Conservation (phyloP, 1,140 invertebrate genomes). For the Drosophila ohnishii region DNA sequence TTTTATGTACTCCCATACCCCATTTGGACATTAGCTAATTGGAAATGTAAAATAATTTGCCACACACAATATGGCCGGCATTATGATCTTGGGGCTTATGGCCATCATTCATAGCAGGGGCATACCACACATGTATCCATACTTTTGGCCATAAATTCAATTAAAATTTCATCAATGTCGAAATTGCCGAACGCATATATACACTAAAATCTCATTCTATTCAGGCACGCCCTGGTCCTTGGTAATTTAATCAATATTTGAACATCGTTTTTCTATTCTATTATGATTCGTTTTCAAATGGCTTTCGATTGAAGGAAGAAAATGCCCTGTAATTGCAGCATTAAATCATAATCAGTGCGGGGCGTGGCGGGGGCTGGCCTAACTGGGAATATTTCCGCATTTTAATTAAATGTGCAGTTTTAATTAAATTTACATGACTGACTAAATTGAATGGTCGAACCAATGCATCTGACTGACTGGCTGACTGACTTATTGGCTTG, state of each 20-base stretch:
- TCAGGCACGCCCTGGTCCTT: conserved; percentile 10
- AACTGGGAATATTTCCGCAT: conserved; percentile 32
- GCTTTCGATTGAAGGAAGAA: conserved; percentile 12
- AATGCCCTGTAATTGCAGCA: conserved; percentile 42
- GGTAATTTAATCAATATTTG: conserved; percentile 63
- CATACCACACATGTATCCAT: conserved; percentile 5
- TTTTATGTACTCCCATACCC: background rate
- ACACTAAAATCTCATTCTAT: conserved; percentile 13
- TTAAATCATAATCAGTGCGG: conserved; percentile 52
- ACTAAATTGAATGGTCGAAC: conserved; percentile 36
- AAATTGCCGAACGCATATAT: conserved; percentile 15
- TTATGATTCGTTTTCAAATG: conserved; percentile 22
- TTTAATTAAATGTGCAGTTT: conserved; percentile 71
- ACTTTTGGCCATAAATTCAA: conserved; percentile 47
- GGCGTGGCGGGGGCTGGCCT: conserved; percentile 9
- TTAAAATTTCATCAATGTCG: conserved; percentile 52
- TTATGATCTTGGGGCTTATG: conserved; percentile 21
- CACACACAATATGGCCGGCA: conserved; percentile 11
- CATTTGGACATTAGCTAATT: conserved; percentile 43
- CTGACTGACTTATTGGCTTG: conserved; percentile 31
- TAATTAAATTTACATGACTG: conserved; percentile 75
- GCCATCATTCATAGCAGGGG: conserved; percentile 10
- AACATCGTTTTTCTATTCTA: conserved; percentile 47
- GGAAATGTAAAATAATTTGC: conserved; percentile 45
- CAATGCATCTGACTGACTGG: conserved; percentile 1